Base-by-base conservation (phyloP, 2,797 vertebrate species). In the Limosa lapponica region DNA sequence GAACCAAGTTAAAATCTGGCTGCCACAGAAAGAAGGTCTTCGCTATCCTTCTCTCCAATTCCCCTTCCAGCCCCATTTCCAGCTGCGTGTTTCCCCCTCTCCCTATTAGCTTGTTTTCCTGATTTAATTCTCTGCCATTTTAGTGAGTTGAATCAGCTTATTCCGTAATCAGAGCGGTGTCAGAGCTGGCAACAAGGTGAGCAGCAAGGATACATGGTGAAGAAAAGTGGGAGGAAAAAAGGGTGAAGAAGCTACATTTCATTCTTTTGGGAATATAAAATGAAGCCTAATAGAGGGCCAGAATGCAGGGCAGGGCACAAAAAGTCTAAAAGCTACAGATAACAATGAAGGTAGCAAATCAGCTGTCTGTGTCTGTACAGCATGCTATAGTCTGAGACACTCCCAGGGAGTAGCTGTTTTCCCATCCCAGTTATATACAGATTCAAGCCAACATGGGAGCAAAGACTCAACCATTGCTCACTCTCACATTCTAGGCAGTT, bases 281-380 rank as follows among this genome's bases (percentile, higher is more conserved):
- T 11, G 16, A 52, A 80, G 2, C 23, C 18, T 51, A 66, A 37
- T 11, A 10, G 13, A 71, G 19, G 52, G 44, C n/a, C 16, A 69
- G 49, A 73, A 81, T 22, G 8, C 23, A 64, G 39, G 54, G 39
- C 41, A 62, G 10, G 34, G 51, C 41, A 46, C 0, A 0, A 23
- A 57, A 22, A 6, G 5, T 78, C 18, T 80, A 67, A 74, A 78
- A 67, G 27, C 16, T 18, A 27, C 44, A 66, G 25, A 32, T 34
- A 36, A 36, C 2, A 57, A 30, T 13, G 65, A 59, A 65, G 37
- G 54, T 2, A 54, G 28, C 3, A 81, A 74, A 83, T 44, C 1
- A 2, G 10, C 28, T 49, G 13, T 18, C 49, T 41, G 6, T 62
- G 30, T n/a, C 59, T 93, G 15, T 48, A 32, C 27, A 61, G 28